phyloP scores from a whole-genome alignment of 2,113 vertebrate species.

The Tursiops truncatus region DNA sequence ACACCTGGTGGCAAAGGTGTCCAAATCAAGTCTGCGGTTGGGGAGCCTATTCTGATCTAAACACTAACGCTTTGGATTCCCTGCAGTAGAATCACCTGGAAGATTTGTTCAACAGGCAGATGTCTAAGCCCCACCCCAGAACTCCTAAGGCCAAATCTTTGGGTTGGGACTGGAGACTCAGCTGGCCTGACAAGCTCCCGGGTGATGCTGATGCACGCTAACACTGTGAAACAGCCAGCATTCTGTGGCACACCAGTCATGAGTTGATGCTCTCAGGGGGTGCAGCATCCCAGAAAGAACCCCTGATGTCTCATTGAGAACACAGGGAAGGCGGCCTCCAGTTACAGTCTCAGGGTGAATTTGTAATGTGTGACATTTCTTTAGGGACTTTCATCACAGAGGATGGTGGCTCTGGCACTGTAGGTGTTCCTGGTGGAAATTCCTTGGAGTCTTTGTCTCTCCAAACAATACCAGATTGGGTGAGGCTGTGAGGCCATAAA shows the following conservation, averaged over 20 bases:
- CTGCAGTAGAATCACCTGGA: background rate
- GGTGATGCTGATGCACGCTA: fast-evolving
- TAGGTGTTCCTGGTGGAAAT: background rate
- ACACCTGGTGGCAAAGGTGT: background rate
- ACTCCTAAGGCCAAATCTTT: background rate
- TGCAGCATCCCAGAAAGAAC: background rate
- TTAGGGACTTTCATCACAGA: background rate
- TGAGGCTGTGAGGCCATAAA: background rate
- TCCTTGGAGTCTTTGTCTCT: background rate
- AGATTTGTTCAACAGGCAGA: background rate
- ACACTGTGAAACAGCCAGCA: background rate
- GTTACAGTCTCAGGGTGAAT: background rate
- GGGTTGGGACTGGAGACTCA: background rate
- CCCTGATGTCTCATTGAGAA: background rate
- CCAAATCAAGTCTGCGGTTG: background rate
- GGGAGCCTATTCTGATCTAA: background rate
- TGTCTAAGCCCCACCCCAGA: background rate
- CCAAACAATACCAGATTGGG: background rate
- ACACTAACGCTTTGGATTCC: background rate
- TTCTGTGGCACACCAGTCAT: fast-evolving
- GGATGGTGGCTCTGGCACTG: background rate
- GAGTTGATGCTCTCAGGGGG: background rate
- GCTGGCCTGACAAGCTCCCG: background rate
- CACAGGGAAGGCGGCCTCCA: background rate
- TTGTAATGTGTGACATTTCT: slow-evolving; percentile 17